A percentile compares a stretch with the other conserved stretches of the same genome.
Conservation (phyloP, 92 coral and sea anemone species). For the Epizoanthus ramosus region DNA sequence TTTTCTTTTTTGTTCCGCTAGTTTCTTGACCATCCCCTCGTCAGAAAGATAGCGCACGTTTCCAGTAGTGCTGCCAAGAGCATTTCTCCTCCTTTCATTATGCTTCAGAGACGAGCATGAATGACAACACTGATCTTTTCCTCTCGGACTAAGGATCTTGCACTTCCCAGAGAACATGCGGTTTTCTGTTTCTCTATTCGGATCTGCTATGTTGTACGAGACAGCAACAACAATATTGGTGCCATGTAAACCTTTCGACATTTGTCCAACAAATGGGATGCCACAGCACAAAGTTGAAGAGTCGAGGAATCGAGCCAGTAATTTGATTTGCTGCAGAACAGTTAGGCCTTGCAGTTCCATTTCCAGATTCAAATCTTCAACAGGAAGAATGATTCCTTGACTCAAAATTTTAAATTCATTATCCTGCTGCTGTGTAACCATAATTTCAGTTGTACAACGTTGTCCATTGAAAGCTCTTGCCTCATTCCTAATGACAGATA, state of each 20-base stretch:
- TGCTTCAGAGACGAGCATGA: neutral
- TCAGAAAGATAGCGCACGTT: neutral
- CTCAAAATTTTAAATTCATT: neutral
- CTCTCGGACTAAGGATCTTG: neutral
- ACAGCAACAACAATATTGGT: neutral
- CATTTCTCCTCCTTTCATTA: neutral
- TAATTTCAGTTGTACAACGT: neutral
- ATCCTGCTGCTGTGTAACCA: neutral
- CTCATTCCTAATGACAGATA: neutral
- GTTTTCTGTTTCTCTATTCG: neutral
- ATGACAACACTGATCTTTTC: neutral
- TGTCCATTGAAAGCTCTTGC: neutral
- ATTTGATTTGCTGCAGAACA: neutral
- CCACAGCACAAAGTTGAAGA: slow-evolving; percentile 4
- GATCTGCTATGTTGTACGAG: neutral
- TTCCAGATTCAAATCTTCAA: neutral
- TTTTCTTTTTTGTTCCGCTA: neutral
- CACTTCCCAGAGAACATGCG: neutral
- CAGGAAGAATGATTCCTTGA: neutral
- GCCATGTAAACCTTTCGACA: neutral
- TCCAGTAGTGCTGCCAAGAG: neutral
- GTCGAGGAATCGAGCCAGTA: neutral
- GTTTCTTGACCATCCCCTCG: neutral
- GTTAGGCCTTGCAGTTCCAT: neutral
- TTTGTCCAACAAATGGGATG: neutral